phyloP scores from a whole-genome alignment of 2,113 vertebrate species.

The Carettochelys insculpta region DNA sequence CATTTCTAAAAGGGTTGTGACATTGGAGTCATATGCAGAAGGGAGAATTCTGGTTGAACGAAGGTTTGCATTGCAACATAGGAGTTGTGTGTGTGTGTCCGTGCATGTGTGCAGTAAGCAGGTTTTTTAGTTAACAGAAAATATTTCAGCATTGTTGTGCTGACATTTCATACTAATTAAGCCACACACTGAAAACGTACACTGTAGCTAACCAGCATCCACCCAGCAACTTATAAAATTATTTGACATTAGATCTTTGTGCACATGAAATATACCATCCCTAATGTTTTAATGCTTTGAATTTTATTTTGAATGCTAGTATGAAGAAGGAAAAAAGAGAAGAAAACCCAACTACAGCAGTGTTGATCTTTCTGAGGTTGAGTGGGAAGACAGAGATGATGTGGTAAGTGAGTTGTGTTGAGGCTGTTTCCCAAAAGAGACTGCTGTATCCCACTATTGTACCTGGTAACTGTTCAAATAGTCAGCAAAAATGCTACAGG shows the following conservation, averaged over 20 bases:
- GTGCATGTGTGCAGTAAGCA: not conserved
- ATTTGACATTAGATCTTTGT: not conserved
- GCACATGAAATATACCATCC: not conserved
- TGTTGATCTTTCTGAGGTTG: conserved; percentile 96
- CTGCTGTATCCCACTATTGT: not conserved
- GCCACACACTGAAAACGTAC: not conserved
- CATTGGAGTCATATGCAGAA: not conserved
- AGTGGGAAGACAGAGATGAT: conserved; percentile 97
- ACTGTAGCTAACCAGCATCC: too few relatives aligned
- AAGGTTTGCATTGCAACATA: not conserved
- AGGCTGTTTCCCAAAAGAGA: not conserved
- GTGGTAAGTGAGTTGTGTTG: conserved; percentile 81
- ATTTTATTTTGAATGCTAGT: conserved; percentile 75
- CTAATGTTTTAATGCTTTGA: not conserved
- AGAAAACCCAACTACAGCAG: conserved; percentile 96
- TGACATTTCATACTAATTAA: not conserved
- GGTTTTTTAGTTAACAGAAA: not conserved
- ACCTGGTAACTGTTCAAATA: not conserved
- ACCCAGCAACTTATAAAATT: too few relatives aligned
- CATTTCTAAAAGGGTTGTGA: not conserved
- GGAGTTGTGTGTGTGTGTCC: not conserved
- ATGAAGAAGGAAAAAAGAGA: conserved; percentile 94
- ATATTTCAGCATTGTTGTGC: not conserved
- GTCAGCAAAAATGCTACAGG: not conserved
- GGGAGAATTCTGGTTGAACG: not conserved